phyloP scores from a whole-genome alignment of 2,888 invertebrate species.

The Cyclophora punctaria region DNA sequence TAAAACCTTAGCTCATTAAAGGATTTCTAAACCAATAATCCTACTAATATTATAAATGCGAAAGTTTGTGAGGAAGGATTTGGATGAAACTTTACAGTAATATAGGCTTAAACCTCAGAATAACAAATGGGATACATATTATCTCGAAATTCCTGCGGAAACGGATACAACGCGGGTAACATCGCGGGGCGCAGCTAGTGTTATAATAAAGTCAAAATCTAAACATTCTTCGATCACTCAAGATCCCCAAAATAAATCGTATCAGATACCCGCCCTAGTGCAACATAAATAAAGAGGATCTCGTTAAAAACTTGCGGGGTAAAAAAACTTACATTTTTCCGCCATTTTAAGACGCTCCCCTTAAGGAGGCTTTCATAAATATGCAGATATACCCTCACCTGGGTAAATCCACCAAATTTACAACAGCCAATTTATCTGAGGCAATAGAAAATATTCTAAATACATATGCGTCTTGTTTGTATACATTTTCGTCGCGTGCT shows the following conservation, averaged over 20 bases:
- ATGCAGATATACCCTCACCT: constrained; percentile 74
- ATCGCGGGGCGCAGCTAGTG: too few species aligned
- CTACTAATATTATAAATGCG: too few species aligned
- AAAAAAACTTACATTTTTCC: constrained; percentile 60
- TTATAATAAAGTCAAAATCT: not conserved
- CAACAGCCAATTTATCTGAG: constrained; percentile 62
- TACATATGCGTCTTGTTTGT: constrained; percentile 34
- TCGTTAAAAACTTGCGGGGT: constrained; percentile 69
- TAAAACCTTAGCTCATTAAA: too few species aligned
- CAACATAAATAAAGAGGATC: constrained; percentile 70
- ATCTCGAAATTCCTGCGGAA: too few species aligned
- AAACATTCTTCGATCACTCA: constrained; percentile 60
- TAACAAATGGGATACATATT: too few species aligned
- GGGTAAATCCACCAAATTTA: constrained; percentile 68
- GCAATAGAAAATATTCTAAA: constrained; percentile 68
- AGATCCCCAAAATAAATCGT: constrained; percentile 63
- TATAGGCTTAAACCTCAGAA: too few species aligned
- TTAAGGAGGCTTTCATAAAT: constrained; percentile 69
- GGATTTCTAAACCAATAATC: too few species aligned
- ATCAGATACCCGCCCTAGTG: constrained; percentile 54
- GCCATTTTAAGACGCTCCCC: constrained; percentile 66
- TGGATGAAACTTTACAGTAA: too few species aligned
- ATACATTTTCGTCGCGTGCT: constrained; percentile 37
- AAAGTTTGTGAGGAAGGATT: too few species aligned
- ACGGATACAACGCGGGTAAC: too few species aligned